Evolutionary conservation across 2,113 vertebrate genomes (phyloP).

Genomic region (Cyanoderma ruficeps): DNA sequence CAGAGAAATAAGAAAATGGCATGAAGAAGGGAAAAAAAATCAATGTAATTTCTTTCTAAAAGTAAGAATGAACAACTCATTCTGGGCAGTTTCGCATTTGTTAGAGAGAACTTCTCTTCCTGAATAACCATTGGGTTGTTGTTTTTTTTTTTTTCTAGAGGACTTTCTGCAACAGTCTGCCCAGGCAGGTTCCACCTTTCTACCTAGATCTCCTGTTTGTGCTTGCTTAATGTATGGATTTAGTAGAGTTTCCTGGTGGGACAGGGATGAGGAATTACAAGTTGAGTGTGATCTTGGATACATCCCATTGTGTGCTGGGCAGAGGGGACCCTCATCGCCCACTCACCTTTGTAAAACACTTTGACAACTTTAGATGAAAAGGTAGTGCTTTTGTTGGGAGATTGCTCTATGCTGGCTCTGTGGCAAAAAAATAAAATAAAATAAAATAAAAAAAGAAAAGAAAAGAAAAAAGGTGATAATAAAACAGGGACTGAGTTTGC

Average conservation of each 20-base stretch:
- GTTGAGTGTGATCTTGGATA: background rate
- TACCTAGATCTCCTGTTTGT: background rate
- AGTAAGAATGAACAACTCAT: background rate
- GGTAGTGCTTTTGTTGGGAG: background rate
- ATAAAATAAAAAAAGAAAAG: background rate
- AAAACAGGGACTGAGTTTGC: conserved; percentile 23
- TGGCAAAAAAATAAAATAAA: background rate
- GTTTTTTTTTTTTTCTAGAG: background rate
- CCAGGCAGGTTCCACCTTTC: background rate
- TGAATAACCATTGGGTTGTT: background rate
- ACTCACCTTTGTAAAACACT: background rate
- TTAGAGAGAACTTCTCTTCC: background rate
- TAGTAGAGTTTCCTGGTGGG: background rate
- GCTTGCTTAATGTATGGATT: background rate
- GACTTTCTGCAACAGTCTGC: background rate
- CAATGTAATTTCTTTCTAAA: background rate
- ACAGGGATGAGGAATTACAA: background rate
- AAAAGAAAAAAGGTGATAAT: background rate
- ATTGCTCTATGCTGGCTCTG: background rate
- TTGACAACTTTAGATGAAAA: background rate
- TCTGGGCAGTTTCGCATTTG: background rate
- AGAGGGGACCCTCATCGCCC: background rate
- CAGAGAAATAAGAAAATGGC: background rate
- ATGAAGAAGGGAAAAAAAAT: background rate
- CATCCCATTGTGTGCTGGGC: rapidly evolving